A percentile compares a stretch with the other conserved stretches of the same genome.
These are phyloP conservation scores for Tricholauxania praeusta DNA, from an alignment of 2,888 invertebrate species.

Conservation along the genomic window DNA sequence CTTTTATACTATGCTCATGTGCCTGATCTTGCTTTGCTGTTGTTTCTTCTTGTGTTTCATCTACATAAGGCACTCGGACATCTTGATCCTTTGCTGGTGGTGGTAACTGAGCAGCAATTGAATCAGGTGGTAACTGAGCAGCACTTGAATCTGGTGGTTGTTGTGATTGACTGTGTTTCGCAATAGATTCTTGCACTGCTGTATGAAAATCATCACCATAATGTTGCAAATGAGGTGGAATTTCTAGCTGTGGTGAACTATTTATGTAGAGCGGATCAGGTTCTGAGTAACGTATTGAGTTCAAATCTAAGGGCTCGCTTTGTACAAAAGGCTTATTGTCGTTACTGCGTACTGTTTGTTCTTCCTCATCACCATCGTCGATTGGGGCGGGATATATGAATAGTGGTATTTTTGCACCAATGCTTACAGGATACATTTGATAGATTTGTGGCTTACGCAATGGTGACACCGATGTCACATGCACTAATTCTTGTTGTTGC, in stretches of 20 bases:
- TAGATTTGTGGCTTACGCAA: slow-evolving; percentile 52
- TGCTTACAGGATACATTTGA: slow-evolving; percentile 42
- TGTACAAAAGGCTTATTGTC: slow-evolving; percentile 57
- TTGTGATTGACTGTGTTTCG: slow-evolving; percentile 23
- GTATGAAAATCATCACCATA: slow-evolving; percentile 21
- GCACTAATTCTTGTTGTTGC: slow-evolving; percentile 47
- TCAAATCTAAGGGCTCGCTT: slow-evolving; percentile 61
- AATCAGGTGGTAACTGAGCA: slow-evolving; percentile 61
- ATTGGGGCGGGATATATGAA: slow-evolving; percentile 53
- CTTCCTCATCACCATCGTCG: slow-evolving; percentile 47
- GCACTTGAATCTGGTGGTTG: slow-evolving; percentile 53
- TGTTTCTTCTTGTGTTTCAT: slow-evolving; percentile 34
- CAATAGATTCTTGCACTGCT: slow-evolving; percentile 39
- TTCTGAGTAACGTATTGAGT: slow-evolving; percentile 68
- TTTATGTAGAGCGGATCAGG: slow-evolving; percentile 69
- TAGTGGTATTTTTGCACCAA: slow-evolving; percentile 48
- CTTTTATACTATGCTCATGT: slow-evolving; percentile 40
- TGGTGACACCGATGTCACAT: slow-evolving; percentile 47
- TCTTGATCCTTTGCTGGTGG: slow-evolving; percentile 55
- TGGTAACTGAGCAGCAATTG: slow-evolving; percentile 64
- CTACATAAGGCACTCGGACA: slow-evolving; percentile 53
- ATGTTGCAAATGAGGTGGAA: slow-evolving; percentile 42
- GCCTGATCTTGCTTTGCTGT: slow-evolving; percentile 33
- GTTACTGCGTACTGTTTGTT: slow-evolving; percentile 50
- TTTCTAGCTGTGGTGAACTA: slow-evolving; percentile 44